phyloP scores from a whole-genome alignment of 1,140 invertebrate genomes.

The Portunus trituberculatus region DNA sequence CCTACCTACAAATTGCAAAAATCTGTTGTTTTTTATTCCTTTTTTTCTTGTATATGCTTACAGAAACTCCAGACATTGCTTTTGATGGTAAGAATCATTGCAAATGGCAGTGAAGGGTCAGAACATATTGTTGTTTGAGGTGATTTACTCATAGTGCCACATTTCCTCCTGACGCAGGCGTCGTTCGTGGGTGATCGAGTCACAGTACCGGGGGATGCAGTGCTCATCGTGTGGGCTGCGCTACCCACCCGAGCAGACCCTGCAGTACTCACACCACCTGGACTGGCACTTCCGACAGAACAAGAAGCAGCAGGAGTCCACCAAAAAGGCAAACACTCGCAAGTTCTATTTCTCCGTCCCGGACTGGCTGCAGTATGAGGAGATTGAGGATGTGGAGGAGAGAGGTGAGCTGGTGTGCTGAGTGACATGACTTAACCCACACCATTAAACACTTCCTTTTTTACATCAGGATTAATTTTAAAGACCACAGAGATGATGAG shows the following conservation, averaged over 20 bases:
- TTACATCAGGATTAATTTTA: too few species aligned
- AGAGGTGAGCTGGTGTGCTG: conserved; percentile 84
- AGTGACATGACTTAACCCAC: too few species aligned
- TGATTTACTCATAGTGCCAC: background rate
- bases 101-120: too few species aligned
- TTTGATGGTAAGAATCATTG: too few species aligned
- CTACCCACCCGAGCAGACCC: conserved; percentile 92
- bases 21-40: too few species aligned
- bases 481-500: too few species aligned
- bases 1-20: too few species aligned
- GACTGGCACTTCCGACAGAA: conserved; percentile 99
- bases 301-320: conserved; percentile 90
- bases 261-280: conserved; percentile 93
- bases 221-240: conserved; percentile 96
- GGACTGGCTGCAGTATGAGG: conserved; percentile 97
- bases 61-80: too few species aligned
- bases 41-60: too few species aligned
- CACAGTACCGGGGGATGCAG: conserved; percentile 93
- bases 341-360: conserved; percentile 94
- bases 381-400: conserved; percentile 95
- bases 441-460: too few species aligned
- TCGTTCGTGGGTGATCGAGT: conserved; percentile 85
- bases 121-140: too few species aligned
- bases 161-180: conserved; percentile 80
- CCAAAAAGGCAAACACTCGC: conserved; percentile 89